phyloP scores from a whole-genome alignment of 1,140 invertebrate species.

The Drosophila willistoni region DNA sequence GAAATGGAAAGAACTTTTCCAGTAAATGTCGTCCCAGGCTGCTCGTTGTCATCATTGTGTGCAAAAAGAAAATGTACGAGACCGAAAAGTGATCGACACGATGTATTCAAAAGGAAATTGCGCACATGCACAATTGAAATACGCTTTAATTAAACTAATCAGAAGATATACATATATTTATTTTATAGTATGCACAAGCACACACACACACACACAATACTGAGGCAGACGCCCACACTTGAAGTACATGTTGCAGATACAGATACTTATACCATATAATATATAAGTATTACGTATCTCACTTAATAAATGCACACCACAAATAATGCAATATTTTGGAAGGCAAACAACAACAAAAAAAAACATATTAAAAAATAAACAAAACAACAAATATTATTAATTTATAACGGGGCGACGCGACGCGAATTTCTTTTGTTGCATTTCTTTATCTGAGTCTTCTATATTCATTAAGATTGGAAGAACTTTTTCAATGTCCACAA shows the following conservation, averaged over 20 bases:
- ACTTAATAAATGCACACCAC: slow-evolving; percentile 26
- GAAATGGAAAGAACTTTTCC: slow-evolving; percentile 77
- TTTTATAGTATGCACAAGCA: slow-evolving; percentile 28
- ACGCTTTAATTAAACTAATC: slow-evolving; percentile 80
- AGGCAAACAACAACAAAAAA: slow-evolving; percentile 30
- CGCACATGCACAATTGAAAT: slow-evolving; percentile 76
- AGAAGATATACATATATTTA: slow-evolving; percentile 65
- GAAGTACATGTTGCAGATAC: slow-evolving; percentile 24
- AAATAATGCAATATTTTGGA: slow-evolving; percentile 23
- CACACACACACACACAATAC: slow-evolving; percentile 18
- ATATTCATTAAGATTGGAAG: too few species aligned
- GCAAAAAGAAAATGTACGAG: background rate
- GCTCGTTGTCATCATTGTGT: slow-evolving; percentile 69
- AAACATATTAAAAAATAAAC: slow-evolving; percentile 39
- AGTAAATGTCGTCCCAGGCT: slow-evolving; percentile 70
- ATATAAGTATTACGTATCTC: slow-evolving; percentile 22
- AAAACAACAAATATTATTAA: slow-evolving; percentile 22
- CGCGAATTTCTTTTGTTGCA: background rate
- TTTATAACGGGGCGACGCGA: slow-evolving; percentile 12
- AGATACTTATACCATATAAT: slow-evolving; percentile 40
- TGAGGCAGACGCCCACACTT: slow-evolving; percentile 52
- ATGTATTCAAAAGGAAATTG: slow-evolving; percentile 53
- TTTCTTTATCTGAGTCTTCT: too few species aligned
- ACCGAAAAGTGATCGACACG: slow-evolving; percentile 27
- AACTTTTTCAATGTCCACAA: background rate